phyloP scores from a whole-genome alignment of 1,140 invertebrate species.

The Globodera ellingtonae region DNA sequence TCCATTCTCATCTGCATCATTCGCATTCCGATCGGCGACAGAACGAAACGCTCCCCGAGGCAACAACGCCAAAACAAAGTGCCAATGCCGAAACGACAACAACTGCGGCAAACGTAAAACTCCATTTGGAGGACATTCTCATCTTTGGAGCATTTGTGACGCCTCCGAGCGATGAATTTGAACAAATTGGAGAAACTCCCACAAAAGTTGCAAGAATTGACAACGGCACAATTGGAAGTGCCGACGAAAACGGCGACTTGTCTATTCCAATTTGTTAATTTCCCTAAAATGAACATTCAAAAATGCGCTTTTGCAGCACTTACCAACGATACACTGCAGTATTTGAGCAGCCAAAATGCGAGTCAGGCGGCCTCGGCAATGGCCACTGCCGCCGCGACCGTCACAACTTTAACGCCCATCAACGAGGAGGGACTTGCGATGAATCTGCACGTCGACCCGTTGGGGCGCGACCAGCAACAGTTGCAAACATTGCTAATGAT shows the following conservation, averaged over 20 bases:
- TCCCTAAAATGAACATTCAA: too few species aligned
- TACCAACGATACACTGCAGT: too few species aligned
- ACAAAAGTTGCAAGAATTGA: background rate
- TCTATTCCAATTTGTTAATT: too few species aligned
- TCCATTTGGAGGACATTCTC: constrained; percentile 3
- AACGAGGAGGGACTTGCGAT: constrained; percentile 27
- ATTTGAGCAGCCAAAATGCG: background rate
- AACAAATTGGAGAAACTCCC: background rate
- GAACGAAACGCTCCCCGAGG: background rate
- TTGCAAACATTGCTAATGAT: background rate
- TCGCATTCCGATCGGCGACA: too few species aligned
- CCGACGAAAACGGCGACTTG: too few species aligned
- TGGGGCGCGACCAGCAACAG: background rate
- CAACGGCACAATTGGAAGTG: too few species aligned
- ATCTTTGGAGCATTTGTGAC: background rate
- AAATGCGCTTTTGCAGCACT: too few species aligned
- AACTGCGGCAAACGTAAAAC: background rate
- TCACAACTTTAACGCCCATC: constrained; percentile 3
- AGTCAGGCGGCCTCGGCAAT: background rate
- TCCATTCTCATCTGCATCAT: background rate
- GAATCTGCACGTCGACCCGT: constrained; percentile 21
- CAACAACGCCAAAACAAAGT: constrained; percentile 12
- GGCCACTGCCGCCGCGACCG: background rate
- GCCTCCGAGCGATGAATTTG: background rate
- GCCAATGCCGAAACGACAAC: background rate